A percentile compares a stretch with the other conserved stretches of the same genome.
Conservation (phyloP, 1,140 invertebrate species). For the Brachionus calyciflorus region DNA sequence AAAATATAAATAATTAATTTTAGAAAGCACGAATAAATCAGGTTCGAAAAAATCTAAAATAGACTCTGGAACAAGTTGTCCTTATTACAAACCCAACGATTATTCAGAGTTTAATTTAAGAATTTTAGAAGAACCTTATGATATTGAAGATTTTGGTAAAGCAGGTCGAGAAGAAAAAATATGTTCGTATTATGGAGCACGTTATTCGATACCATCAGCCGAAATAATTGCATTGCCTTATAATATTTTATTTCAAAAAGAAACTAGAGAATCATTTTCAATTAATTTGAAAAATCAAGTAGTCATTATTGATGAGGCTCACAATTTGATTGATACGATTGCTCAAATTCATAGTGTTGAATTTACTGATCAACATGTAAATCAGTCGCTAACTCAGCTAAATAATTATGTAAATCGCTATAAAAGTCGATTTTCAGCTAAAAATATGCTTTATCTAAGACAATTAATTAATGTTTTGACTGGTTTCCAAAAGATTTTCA, state of each 20-base stretch:
- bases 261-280: slow-evolving; percentile 77
- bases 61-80: slow-evolving; percentile 1
- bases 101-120: slow-evolving; percentile 20
- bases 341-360: slow-evolving; percentile 55
- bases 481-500: slow-evolving; percentile 68
- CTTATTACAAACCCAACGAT: slow-evolving; percentile 25
- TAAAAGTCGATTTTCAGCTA: slow-evolving; percentile 71
- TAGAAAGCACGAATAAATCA: not conserved
- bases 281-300: slow-evolving; percentile 79
- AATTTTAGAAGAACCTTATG: slow-evolving; percentile 35
- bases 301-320: slow-evolving; percentile 92
- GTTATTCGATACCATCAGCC: slow-evolving; percentile 49
- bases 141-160: slow-evolving; percentile 48
- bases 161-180: slow-evolving; percentile 48
- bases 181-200: slow-evolving; percentile 54
- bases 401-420: slow-evolving; percentile 76
- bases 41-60: slow-evolving; percentile 26
- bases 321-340: slow-evolving; percentile 88
- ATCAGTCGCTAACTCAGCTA: slow-evolving; percentile 71
- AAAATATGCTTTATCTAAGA: slow-evolving; percentile 78
- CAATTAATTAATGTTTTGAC: slow-evolving; percentile 79
- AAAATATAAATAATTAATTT: not conserved
- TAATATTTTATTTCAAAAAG: slow-evolving; percentile 75
- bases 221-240: slow-evolving; percentile 62
- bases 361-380: slow-evolving; percentile 54